These are phyloP conservation scores for Bathynomus jamesi DNA, from an alignment of 1,140 invertebrate genomes.

Conservation along the genomic window DNA sequence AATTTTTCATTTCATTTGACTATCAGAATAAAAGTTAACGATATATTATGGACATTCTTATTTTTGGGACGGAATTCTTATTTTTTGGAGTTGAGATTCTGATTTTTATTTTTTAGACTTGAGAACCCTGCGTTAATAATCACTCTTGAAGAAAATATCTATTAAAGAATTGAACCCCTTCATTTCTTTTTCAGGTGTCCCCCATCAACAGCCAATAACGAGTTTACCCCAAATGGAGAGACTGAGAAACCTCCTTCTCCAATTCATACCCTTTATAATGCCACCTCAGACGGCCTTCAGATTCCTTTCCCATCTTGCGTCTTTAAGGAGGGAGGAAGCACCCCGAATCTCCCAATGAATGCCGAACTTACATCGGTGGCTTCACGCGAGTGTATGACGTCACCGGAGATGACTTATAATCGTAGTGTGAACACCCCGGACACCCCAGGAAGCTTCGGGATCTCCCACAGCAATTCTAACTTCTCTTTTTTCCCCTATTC, in stretches of 20 bases:
- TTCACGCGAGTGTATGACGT: not conserved
- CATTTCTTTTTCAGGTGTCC: not conserved
- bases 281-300: not conserved
- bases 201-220: not conserved
- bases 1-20: no score
- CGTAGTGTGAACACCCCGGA: not conserved
- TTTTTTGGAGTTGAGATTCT: no score
- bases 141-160: no score
- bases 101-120: no score
- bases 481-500: not conserved
- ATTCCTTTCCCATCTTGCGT: not conserved
- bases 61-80: no score
- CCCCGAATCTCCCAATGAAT: not conserved
- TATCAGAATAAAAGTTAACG: no score
- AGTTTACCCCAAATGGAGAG: not conserved
- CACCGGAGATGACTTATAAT: not conserved
- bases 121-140: no score
- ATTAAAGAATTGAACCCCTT: no score
- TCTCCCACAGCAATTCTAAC: not conserved
- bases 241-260: not conserved
- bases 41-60: no score
- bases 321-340: not conserved
- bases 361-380: not conserved
- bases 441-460: not conserved
- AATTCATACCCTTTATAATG: not conserved